phyloP scores from a whole-genome alignment of 2,113 vertebrate genomes.

The Chitala chitala region DNA sequence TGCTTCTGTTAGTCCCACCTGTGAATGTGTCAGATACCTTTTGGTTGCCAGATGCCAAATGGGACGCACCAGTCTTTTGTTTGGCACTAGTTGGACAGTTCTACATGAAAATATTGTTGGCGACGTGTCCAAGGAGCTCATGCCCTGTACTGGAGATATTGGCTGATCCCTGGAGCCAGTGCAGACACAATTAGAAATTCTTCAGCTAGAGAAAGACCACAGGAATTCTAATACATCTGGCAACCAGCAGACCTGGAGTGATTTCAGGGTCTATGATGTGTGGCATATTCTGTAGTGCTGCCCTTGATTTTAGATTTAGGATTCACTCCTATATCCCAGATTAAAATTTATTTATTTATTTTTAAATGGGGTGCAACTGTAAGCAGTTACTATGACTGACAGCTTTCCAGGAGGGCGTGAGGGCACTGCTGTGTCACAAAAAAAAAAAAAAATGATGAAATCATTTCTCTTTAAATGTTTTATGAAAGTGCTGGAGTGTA shows the following conservation, averaged over 20 bases:
- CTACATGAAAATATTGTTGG: background rate
- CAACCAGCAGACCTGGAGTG: too few relatives aligned
- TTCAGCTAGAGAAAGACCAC: background rate
- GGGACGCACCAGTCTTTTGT: background rate
- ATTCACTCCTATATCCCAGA: background rate
- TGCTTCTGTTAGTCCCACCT: background rate
- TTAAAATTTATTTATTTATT: background rate
- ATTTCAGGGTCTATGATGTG: background rate
- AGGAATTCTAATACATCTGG: too few relatives aligned
- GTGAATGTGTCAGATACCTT: background rate
- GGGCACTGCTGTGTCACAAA: background rate
- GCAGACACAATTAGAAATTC: background rate
- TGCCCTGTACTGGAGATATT: background rate
- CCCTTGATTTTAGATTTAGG: background rate
- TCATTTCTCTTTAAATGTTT: conserved; percentile 71
- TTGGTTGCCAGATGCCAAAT: background rate
- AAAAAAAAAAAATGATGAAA: conserved; percentile 65
- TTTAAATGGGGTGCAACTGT: background rate
- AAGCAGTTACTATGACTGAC: background rate
- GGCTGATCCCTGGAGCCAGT: background rate
- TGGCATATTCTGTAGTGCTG: background rate
- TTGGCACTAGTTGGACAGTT: background rate
- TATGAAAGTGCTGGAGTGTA: conserved; percentile 57
- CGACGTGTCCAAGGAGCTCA: background rate
- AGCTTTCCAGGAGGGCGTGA: background rate